phyloP scores from a whole-genome alignment of 2,797 vertebrate genomes.

The Pseudochaenichthys georgianus region DNA sequence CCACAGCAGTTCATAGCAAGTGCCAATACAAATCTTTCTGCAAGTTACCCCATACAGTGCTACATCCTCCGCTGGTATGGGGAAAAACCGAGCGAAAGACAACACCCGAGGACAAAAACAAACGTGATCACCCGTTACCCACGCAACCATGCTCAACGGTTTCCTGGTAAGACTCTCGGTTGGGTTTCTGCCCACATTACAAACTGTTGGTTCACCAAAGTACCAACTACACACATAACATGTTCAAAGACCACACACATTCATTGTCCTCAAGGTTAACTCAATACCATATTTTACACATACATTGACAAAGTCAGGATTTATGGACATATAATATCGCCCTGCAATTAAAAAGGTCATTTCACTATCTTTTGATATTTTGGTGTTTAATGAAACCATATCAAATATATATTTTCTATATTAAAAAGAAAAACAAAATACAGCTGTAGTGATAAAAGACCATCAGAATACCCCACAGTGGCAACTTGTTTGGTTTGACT shows the following conservation, averaged over 20 bases:
- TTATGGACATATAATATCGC: background rate
- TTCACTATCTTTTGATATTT: background rate
- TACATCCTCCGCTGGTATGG: constrained; percentile 18
- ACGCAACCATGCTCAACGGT: constrained; percentile 34
- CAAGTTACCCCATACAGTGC: background rate
- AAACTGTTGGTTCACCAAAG: constrained; percentile 46
- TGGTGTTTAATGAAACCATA: background rate
- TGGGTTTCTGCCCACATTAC: constrained; percentile 52
- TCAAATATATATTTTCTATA: background rate
- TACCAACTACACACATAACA: constrained; percentile 12
- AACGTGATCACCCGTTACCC: constrained; percentile 24
- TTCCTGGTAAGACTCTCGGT: constrained; percentile 47
- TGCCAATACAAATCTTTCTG: constrained; percentile 34
- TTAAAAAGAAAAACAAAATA: background rate
- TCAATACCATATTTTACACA: background rate
- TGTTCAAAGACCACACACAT: background rate
- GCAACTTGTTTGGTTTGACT: background rate
- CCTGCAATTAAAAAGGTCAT: background rate
- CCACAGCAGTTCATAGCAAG: constrained; percentile 83
- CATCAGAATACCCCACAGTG: background rate
- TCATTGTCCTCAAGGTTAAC: background rate
- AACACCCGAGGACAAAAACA: constrained; percentile 45
- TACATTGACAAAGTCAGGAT: background rate
- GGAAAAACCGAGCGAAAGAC: constrained; percentile 6
- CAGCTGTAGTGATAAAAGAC: background rate